Evolutionary conservation across 2,797 vertebrate species (phyloP), one percentile per base, ranked within the genome.

Genomic region (Chloroceryle inda): DNA sequence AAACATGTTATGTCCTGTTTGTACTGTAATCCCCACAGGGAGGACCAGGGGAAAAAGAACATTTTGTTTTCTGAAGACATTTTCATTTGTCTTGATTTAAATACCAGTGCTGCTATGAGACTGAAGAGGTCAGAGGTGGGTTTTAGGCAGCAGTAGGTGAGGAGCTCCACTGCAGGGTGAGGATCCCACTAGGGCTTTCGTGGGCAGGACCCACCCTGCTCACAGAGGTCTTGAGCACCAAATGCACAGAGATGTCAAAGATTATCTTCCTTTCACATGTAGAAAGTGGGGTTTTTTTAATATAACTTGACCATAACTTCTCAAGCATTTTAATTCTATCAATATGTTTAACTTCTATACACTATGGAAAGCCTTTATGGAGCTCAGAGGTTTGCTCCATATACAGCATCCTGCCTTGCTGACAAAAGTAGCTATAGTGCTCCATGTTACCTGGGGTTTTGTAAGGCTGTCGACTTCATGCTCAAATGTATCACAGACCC

Each of bases 41-140:
- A 93, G 38, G 11, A 78, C 6, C 33, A 72, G 31, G 31, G 29
- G 47, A 42, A 82, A 33, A 53, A 75, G 37, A 79, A 52, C 2
- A 3, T 56, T 80, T 85, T 83, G 27, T 72, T 89, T 85, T 73
- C 56, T 82, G 67, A 80, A 91, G 52, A 17, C 5, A 8, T 66
- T 89, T 63, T 88, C 13, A 56, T 76, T 50, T 67, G 22, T 45
- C 72, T 85, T 53, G 45, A 55, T 74, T 82, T 83, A 91, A 91
- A 83, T 59, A 23, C 27, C 1, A 3, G 5, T 59, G 24, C 22
- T 79, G 19, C 42, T 67, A 6, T 17, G 72, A 61, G 37, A 62
- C 49, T 61, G 52, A 40, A 44, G 56, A n/a, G 8, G 38, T 74
- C 40, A 62, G 68, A 75, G 26, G 31, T 75, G 40, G 16, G 21